These are phyloP conservation scores for Cremastobaeus sp. DNA, from an alignment of 2,888 invertebrate species.

Conservation along the genomic window DNA sequence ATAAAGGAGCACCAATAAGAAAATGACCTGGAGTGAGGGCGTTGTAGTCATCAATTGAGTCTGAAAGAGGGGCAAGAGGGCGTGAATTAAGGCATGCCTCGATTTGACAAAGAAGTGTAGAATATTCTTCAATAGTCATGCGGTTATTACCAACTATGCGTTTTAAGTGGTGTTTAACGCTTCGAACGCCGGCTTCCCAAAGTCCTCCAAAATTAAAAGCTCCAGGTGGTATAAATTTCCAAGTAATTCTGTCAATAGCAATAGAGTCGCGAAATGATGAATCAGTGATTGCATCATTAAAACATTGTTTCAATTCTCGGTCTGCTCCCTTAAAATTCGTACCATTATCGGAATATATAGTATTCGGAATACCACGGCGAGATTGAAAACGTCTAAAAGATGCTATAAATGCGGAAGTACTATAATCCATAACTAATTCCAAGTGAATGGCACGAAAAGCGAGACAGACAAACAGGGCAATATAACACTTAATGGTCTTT, in stretches of 20 bases:
- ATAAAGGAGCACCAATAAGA: neutral
- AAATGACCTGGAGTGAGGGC: neutral
- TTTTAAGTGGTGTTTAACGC: neutral
- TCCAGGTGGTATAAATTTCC: neutral
- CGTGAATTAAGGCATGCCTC: neutral
- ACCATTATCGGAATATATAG: neutral
- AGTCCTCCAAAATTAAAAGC: neutral
- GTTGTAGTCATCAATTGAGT: neutral
- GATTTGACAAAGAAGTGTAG: neutral
- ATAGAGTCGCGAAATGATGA: no score
- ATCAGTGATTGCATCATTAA: no score
- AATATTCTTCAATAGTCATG: neutral
- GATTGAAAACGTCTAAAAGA: neutral
- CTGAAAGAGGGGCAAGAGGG: neutral
- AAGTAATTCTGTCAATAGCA: neutral
- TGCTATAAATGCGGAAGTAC: neutral
- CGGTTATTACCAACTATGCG: neutral
- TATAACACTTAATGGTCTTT: neutral
- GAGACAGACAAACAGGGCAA: neutral
- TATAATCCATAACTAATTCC: neutral
- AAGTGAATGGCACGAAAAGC: neutral
- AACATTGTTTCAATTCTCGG: neutral
- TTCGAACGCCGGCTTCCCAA: neutral
- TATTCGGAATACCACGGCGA: neutral
- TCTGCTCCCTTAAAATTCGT: no score